These are phyloP conservation scores for Nothoprocta pentlandii DNA, from an alignment of 2,113 vertebrate genomes.

Conservation along the genomic window DNA sequence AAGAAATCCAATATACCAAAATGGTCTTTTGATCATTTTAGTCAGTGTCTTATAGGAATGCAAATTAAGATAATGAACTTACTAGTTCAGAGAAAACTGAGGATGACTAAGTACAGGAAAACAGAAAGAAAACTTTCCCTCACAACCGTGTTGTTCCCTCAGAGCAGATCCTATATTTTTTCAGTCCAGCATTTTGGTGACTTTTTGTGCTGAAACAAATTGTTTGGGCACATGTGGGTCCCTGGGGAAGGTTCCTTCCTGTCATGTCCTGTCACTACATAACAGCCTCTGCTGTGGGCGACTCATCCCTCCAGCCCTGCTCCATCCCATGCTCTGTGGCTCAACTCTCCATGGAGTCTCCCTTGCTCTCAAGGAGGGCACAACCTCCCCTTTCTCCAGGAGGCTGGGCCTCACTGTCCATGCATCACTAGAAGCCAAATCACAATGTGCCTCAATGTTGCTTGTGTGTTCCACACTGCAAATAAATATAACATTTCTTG, in stretches of 20 bases:
- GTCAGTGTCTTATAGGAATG: background rate
- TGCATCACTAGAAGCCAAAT: background rate
- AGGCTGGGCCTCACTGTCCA: rapidly evolving
- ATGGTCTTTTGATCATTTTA: background rate
- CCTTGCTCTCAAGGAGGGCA: background rate
- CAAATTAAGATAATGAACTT: background rate
- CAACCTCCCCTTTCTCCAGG: background rate
- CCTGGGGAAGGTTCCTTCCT: background rate
- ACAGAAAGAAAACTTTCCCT: background rate
- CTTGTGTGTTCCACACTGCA: background rate
- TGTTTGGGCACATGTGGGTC: background rate
- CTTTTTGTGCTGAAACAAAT: background rate
- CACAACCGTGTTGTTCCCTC: background rate
- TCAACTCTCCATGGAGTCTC: background rate
- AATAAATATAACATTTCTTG: background rate
- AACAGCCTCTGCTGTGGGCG: background rate
- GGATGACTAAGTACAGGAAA: background rate
- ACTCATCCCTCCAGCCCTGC: background rate
- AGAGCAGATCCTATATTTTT: background rate
- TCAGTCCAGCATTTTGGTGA: background rate
- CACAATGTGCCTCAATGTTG: background rate
- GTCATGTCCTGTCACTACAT: background rate
- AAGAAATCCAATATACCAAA: background rate
- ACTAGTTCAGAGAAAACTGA: background rate
- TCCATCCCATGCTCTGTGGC: too few relatives aligned